phyloP scores from a whole-genome alignment of 1,140 invertebrate species.

The Pseudomyrmex gracilis region DNA sequence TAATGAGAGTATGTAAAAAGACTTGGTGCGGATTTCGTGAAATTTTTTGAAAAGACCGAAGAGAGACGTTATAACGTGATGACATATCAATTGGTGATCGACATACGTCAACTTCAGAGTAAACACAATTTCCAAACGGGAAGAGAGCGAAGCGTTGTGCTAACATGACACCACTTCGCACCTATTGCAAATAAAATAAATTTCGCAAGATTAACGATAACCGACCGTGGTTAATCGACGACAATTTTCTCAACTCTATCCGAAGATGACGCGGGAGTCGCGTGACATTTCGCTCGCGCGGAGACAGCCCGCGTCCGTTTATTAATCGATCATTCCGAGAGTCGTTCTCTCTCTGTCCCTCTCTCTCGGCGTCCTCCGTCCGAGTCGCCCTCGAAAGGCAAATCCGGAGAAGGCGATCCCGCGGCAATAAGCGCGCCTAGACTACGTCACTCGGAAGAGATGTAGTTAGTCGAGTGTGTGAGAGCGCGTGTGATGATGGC shows the following conservation, averaged over 20 bases:
- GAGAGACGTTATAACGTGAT: too few relatives aligned
- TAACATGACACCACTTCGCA: too few relatives aligned
- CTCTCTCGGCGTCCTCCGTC: conserved; percentile 13
- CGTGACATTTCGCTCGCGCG: conserved; percentile 62
- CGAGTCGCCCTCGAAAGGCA: not conserved
- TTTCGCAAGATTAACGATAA: not conserved
- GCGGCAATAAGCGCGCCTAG: not conserved
- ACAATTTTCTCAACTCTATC: too few relatives aligned
- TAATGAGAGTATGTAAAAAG: too few relatives aligned
- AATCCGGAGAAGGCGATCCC: not conserved
- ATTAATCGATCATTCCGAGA: conserved; percentile 82
- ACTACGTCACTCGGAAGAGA: conserved; percentile 47
- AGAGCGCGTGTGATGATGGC: not conserved
- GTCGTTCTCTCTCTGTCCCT: conserved; percentile 68
- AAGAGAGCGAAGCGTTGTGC: too few relatives aligned
- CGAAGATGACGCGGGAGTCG: conserved; percentile 67
- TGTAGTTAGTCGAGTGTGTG: conserved; percentile 31
- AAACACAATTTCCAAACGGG: too few relatives aligned
- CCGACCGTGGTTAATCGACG: not conserved
- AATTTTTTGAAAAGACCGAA: too few relatives aligned
- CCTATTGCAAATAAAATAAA: not conserved
- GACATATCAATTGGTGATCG: too few relatives aligned
- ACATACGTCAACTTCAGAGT: too few relatives aligned
- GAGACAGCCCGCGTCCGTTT: conserved; percentile 73
- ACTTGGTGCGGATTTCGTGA: too few relatives aligned